A percentile compares a stretch with the other conserved stretches of the same genome.
Evolutionary conservation across 2,797 vertebrate species (phyloP).

Genomic region (Chromis chromis): DNA sequence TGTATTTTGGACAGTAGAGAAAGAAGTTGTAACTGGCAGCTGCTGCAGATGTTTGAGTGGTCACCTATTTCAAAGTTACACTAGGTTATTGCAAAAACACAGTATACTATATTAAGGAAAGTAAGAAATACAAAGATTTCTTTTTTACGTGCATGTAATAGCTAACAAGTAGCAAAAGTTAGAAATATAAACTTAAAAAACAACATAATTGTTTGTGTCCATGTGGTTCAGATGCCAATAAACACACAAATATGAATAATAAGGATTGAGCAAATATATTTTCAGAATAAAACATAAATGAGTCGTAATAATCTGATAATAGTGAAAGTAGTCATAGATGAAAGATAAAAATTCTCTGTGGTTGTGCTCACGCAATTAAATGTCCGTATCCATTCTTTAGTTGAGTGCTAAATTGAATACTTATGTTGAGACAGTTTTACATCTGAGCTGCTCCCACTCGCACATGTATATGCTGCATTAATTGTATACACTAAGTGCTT

Average conservation of each 20-base stretch:
- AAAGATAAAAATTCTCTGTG: background rate
- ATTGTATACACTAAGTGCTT: slow-evolving; percentile 18
- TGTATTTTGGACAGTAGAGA: background rate
- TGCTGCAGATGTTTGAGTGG: background rate
- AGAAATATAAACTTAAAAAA: too few species aligned
- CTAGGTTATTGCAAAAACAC: too few species aligned
- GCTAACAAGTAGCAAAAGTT: too few species aligned
- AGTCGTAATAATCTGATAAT: background rate
- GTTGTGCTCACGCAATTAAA: background rate
- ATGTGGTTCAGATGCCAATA: background rate
- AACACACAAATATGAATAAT: background rate
- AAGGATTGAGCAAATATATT: background rate
- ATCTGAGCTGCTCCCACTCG: slow-evolving; percentile 27
- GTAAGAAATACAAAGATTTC: too few species aligned
- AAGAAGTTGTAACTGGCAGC: background rate
- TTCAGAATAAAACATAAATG: background rate
- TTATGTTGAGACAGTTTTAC: slow-evolving; percentile 4
- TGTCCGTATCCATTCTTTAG: slow-evolving; percentile 4
- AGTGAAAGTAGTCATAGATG: background rate
- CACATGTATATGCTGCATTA: slow-evolving; percentile 7
- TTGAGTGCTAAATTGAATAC: slow-evolving; percentile 7
- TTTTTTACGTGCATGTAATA: too few species aligned
- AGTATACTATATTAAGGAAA: too few species aligned
- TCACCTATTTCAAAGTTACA: background rate
- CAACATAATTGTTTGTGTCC: too few species aligned